Conservation (phyloP, 2,113 vertebrate species). For the Etheostoma cragini region DNA sequence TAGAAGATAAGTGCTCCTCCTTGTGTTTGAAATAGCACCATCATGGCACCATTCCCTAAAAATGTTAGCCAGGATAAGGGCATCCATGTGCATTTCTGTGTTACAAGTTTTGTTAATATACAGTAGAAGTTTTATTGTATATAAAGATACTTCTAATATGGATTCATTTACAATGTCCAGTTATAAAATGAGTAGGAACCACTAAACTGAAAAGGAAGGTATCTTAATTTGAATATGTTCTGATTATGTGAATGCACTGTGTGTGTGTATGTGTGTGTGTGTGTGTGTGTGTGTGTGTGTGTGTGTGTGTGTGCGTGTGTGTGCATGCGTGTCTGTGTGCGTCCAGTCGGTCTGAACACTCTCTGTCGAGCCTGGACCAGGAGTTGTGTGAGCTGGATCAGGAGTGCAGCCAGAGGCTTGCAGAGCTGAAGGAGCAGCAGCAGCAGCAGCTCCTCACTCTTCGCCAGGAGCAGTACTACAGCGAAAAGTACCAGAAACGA, state of each 20-base stretch:
- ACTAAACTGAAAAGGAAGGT: neutral
- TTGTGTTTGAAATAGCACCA: neutral
- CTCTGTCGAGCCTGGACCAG: constrained; percentile 88
- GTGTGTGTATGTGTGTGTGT: neutral
- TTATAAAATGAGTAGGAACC: neutral
- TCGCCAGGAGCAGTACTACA: constrained; percentile 97
- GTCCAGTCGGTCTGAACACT: constrained; percentile 88
- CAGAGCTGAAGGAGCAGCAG: constrained; percentile 94
- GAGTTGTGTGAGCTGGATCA: constrained; percentile 90
- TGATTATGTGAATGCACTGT: neutral
- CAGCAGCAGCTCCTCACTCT: constrained; percentile 95
- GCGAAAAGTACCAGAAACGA: constrained; percentile 97
- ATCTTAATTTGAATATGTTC: neutral
- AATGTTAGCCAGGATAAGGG: neutral
- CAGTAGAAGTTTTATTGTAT: neutral
- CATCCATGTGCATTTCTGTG: neutral
- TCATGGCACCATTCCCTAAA: neutral
- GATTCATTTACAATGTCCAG: neutral
- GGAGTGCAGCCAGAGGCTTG: constrained; percentile 89
- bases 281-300: constrained; percentile 46
- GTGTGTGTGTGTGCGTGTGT: constrained; percentile 34
- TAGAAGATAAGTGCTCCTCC: neutral
- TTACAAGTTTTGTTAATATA: neutral
- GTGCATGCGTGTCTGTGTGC: constrained; percentile 59
- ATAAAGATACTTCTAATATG: neutral